Evolutionary conservation across 2,113 vertebrate species (phyloP), one percentile per base, ranked within the genome.

Genomic region (Pantherophis guttatus): DNA sequence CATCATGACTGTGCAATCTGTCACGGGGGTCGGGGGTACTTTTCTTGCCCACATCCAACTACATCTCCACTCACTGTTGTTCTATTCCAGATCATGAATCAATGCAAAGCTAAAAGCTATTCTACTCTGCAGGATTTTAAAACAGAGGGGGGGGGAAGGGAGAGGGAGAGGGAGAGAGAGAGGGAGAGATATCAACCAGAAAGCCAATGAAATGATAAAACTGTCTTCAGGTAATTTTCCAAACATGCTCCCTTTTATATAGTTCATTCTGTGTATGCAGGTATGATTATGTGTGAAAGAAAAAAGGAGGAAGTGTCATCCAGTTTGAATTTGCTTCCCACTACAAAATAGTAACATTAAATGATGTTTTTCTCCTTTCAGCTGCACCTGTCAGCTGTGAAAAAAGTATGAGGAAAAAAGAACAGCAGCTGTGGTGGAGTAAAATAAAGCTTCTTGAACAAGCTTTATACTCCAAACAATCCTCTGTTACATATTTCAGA

Each of bases 271-370:
- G 50, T 55, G n/a, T n/a, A 53, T 19, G 26, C 21, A 86, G 57
- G 39, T 33, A 85, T 93, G 87, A 89, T 93, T 93, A 85, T 75
- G 39, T 89, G 21, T 44, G 87, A 26, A 58, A 62, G 33, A 55
- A 33, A 87, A 70, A 89, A 23, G 11, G 19, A 58, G 88, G 89
- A 58, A 15, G 48, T 91, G 65, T 93, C 87, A 85, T 17, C 44
- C 2, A 91, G 62, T 89, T 21, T 12, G 10, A 89, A 48, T 59
- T 85, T 89, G 44, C 13, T 89, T 91, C 65, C 44, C 15, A 12
- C 53, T 93, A 52, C 65, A 93, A 62, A 91, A 91, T 85, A 87
- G 85, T 81, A 91, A 81, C 55, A 91, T 91, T 91, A 59, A 91
- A 91, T 57, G 24, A 48, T 89, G 17, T 70, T 87, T n/a, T 23